Evolutionary conservation across 2,888 invertebrate genomes (phyloP).

Genomic region (Phrixothrix hirtus): DNA sequence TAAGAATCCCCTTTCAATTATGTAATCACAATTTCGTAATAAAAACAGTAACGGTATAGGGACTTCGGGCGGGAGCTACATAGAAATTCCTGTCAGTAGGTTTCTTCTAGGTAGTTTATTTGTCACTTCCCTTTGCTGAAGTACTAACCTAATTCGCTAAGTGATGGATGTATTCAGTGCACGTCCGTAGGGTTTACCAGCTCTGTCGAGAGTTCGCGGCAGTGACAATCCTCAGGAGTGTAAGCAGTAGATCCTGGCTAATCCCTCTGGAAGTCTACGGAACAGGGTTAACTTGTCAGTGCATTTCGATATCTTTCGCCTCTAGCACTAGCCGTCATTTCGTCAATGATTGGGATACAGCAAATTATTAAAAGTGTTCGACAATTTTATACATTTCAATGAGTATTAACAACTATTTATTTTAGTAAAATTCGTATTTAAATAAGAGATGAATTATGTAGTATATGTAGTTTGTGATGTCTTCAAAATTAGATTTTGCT

Average conservation of each 20-base stretch:
- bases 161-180: slow-evolving; percentile 42
- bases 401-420: too few relatives aligned
- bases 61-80: slow-evolving; percentile 16
- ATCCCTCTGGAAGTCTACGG: slow-evolving; percentile 38
- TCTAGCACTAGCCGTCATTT: slow-evolving; percentile 6
- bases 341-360: not conserved
- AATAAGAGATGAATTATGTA: too few relatives aligned
- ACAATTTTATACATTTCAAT: too few relatives aligned
- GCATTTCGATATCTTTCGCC: slow-evolving; percentile 29
- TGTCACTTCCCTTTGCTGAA: slow-evolving; percentile 33
- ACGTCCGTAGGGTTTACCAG: slow-evolving; percentile 38
- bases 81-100: slow-evolving; percentile 31
- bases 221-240: slow-evolving; percentile 40
- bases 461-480: too few relatives aligned
- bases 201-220: slow-evolving; percentile 37
- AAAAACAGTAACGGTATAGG: slow-evolving; percentile 8
- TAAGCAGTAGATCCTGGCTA: slow-evolving; percentile 39
- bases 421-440: too few relatives aligned
- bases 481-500: too few relatives aligned
- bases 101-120: slow-evolving; percentile 31
- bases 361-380: not conserved
- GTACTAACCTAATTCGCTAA: slow-evolving; percentile 37
- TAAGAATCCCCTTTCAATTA: slow-evolving; percentile 11
- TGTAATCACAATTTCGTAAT: slow-evolving; percentile 18
- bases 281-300: slow-evolving; percentile 37